phyloP scores from a whole-genome alignment of 2,888 invertebrate species.

The Phaonia tiefii region DNA sequence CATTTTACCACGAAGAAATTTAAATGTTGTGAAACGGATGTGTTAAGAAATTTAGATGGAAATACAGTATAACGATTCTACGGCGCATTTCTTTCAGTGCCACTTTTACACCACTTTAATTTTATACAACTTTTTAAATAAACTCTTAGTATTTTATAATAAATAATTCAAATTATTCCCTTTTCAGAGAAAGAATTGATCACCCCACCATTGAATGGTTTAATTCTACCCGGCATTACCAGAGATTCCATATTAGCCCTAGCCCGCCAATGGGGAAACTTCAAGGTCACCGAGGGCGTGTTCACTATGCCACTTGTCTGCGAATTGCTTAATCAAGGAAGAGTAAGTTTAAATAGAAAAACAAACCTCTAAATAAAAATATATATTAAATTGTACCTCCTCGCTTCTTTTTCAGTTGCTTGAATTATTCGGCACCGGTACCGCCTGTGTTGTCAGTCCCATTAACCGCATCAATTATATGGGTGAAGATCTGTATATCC shows the following conservation, averaged over 20 bases:
- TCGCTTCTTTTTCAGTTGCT: conserved; percentile 85
- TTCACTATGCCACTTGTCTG: conserved; percentile 93
- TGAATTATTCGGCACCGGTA: conserved; percentile 99
- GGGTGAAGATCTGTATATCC: conserved; percentile 85
- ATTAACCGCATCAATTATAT: conserved; percentile 92
- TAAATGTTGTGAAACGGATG: too few relatives aligned
- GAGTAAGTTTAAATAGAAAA: conserved; percentile 84
- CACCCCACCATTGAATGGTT: conserved; percentile 95
- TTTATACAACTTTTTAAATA: conserved; percentile 54
- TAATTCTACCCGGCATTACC: conserved; percentile 97
- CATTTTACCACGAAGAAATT: too few relatives aligned
- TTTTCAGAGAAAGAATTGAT: conserved; percentile 91
- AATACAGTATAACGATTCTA: too few relatives aligned
- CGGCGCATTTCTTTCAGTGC: background rate
- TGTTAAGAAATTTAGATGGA: too few relatives aligned
- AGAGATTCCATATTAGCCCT: conserved; percentile 93
- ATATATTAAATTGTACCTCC: conserved; percentile 10
- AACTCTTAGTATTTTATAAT: too few relatives aligned
- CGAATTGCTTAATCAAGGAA: conserved; percentile 87
- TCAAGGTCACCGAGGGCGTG: conserved; percentile 89
- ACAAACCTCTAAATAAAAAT: conserved; percentile 9
- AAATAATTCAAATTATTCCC: conserved; percentile 7
- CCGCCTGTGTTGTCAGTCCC: conserved; percentile 97
- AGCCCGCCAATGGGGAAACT: conserved; percentile 91
- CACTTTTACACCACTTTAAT: conserved; percentile 37